Evolutionary conservation across 30 jellyfish, hydroid and myxozoan species (phyloP).

Genomic region (Cassiopea xamachana): DNA sequence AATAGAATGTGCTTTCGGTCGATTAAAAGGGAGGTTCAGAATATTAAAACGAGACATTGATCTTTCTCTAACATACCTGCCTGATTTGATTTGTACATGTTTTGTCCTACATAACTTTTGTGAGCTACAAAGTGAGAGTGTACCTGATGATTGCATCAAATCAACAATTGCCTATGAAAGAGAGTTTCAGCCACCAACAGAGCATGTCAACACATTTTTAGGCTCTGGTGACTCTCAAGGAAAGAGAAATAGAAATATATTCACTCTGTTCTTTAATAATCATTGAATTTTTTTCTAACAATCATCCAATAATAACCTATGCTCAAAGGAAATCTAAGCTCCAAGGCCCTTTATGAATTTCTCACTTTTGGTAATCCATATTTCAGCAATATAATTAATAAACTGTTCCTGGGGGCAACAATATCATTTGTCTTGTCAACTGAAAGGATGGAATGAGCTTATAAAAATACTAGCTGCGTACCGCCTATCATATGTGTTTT

Average conservation of each 20-base stretch:
- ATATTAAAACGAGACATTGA: conserved; percentile 67
- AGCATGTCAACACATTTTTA: neutral
- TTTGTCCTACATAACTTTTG: conserved; percentile 63
- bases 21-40: conserved; percentile 74
- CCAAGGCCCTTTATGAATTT: too few relatives aligned
- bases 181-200: neutral
- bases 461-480: too few relatives aligned
- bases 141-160: conserved; percentile 1
- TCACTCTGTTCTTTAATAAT: neutral
- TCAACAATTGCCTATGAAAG: neutral
- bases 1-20: conserved; percentile 78
- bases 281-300: neutral
- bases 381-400: too few relatives aligned
- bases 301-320: neutral
- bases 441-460: too few relatives aligned
- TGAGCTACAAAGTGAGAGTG: conserved; percentile 38
- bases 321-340: too few relatives aligned
- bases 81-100: conserved; percentile 24
- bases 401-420: too few relatives aligned
- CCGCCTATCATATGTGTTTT: too few relatives aligned
- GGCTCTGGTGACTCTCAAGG: neutral
- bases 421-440: too few relatives aligned
- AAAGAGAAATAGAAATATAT: neutral
- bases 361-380: too few relatives aligned
- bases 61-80: conserved; percentile 27